Evolutionary conservation across 2,113 vertebrate species (phyloP), one percentile per base, ranked within the genome.

Genomic region (Solea senegalensis): DNA sequence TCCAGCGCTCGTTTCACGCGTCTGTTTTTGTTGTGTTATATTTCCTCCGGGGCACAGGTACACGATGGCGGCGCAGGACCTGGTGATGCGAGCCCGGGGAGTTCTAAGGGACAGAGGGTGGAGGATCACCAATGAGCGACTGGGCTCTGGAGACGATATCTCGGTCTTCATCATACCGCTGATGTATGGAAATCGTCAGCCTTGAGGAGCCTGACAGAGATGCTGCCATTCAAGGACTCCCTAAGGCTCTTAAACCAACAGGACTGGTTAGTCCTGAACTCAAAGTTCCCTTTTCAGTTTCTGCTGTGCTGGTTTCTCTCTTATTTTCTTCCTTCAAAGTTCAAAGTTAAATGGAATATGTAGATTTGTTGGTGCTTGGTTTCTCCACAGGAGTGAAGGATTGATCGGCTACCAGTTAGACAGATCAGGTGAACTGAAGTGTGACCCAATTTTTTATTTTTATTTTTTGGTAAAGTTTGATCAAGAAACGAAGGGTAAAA

Each of bases 81-180:
- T 99, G 91, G 96, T 99, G 87, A 99, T 98, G 96, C 94, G 96
- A 61, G 97, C 98, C 8, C 92, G 97, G 0, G 98, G 98, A 0
- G 94, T 98, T 65, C 94, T 99, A 85, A 95, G 95, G 82, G 97
- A 99, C 91, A 86, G 96, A 87, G 97, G 97, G 81, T 99, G 98
- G 98, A 93, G 98, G 77, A 99, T 99, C 91, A 95, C 94, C 58
- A 96, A 96, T 11, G 97, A 99, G 88, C 94, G 95, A 13, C 94
- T 97, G 87, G 97, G 97, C 73, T 99, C 98, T 1, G 97, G 96
- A 70, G 98, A 99, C 0, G 98, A 99, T 92, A 99, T 99, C 86
- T 96, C 97, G 0, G 97, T 97, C 85, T 99, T 97, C 69, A 96
- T 99, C 92, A 96, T 99, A 74, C 97, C 97, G 40, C 90, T 99